phyloP scores from a whole-genome alignment of 2,797 vertebrate species.

The Distichodus sexfasciatus region DNA sequence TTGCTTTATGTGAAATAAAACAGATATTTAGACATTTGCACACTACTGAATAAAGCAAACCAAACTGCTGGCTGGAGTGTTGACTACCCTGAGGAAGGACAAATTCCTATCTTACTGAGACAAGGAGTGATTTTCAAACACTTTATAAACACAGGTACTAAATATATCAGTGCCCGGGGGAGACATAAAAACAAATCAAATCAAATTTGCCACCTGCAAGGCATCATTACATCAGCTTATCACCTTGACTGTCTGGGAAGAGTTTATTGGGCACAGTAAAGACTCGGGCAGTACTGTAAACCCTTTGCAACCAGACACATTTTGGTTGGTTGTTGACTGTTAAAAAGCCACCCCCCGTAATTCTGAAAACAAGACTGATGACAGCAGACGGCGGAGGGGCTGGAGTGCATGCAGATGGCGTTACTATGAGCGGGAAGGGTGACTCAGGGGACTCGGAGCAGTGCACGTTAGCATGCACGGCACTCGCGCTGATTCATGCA shows the following conservation, averaged over 20 bases:
- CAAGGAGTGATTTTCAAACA: too few relatives aligned
- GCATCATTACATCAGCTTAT: conserved; percentile 23
- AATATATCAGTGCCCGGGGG: neutral
- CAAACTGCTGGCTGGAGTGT: too few relatives aligned
- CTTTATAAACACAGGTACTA: too few relatives aligned
- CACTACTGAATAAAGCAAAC: too few relatives aligned
- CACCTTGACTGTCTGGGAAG: conserved; percentile 9
- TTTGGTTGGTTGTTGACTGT: conserved; percentile 20
- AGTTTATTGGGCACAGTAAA: neutral
- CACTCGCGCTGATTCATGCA: conserved; percentile 30
- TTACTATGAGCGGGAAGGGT: neutral
- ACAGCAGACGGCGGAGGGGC: neutral
- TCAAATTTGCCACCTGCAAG: neutral
- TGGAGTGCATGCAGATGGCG: conserved; percentile 6
- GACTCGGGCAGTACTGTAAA: neutral
- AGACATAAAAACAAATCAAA: too few relatives aligned
- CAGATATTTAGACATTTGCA: too few relatives aligned
- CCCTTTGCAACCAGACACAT: neutral
- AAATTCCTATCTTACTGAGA: too few relatives aligned
- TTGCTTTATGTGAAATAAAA: too few relatives aligned
- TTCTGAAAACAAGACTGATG: conserved; percentile 25
- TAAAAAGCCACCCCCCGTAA: neutral
- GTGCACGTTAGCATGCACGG: conserved; percentile 41
- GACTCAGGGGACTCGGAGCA: conserved; percentile 28
- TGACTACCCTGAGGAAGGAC: too few relatives aligned